Percentiles rank a stretch among this genome's conserved stretches.
Conservation (phyloP, 2,113 vertebrate genomes). For the Ranitomeya variabilis region DNA sequence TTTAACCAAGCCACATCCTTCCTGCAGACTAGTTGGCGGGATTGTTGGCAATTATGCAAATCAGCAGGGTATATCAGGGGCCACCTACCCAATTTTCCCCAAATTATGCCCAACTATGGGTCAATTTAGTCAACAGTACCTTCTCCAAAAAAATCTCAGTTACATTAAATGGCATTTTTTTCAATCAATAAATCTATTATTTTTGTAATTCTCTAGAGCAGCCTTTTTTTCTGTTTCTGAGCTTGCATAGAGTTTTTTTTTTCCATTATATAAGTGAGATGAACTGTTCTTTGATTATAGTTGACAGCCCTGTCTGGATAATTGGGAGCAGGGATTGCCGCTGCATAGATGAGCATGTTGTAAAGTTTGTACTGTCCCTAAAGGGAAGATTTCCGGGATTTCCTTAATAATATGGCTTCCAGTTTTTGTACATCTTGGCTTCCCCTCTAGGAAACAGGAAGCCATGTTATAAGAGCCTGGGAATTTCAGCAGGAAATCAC, state of each 20-base stretch:
- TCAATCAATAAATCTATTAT: neutral
- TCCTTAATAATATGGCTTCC: constrained; percentile 69
- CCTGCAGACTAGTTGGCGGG: no score
- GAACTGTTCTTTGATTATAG: neutral
- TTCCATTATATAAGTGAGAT: constrained; percentile 16
- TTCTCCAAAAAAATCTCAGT: neutral
- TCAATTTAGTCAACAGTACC: neutral
- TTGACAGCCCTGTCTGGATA: neutral
- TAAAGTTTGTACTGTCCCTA: constrained; percentile 49
- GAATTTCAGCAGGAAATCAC: constrained; percentile 42
- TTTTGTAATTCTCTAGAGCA: neutral
- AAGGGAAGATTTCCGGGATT: constrained; percentile 64
- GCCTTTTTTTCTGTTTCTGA: neutral
- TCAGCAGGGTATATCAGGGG: neutral
- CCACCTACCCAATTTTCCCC: neutral
- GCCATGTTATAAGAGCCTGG: constrained; percentile 60
- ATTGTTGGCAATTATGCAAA: no score
- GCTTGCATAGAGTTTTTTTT: neutral
- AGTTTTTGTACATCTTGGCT: constrained; percentile 60
- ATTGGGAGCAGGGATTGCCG: neutral
- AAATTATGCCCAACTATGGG: neutral
- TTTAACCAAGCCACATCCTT: no score
- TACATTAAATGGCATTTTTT: neutral
- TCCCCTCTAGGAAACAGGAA: constrained; percentile 62
- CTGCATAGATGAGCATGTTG: constrained; percentile 8